Evolutionary conservation across 2,113 vertebrate species (phyloP).

Genomic region (Myrmophylax atrothorax): DNA sequence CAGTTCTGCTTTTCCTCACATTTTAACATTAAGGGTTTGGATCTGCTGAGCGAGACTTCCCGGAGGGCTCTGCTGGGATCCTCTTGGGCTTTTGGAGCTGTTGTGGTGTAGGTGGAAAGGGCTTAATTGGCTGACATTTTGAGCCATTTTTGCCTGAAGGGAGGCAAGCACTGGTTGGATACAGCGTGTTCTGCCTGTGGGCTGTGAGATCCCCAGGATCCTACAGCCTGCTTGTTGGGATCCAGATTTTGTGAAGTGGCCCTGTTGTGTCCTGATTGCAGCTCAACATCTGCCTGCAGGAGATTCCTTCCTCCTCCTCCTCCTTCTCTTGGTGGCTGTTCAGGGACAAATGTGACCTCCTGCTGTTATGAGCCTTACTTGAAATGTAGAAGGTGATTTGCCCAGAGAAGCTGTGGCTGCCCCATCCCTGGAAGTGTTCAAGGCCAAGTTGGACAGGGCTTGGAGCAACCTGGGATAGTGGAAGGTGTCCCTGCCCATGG

Average conservation of each 20-base stretch:
- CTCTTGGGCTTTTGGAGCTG: background rate
- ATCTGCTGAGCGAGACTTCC: slow-evolving; percentile 7
- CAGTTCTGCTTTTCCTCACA: background rate
- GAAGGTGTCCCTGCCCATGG: background rate
- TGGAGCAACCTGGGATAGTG: background rate
- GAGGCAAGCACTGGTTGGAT: background rate
- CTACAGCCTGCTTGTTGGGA: background rate
- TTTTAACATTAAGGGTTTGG: background rate
- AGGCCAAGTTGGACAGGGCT: background rate
- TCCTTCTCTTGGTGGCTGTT: background rate
- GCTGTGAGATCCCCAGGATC: background rate
- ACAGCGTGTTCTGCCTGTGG: slow-evolving; percentile 16
- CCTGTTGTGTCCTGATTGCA: background rate
- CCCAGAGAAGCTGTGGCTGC: background rate
- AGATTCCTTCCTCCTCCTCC: background rate
- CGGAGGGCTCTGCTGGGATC: background rate
- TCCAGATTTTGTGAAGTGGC: background rate
- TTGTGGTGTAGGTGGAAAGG: slow-evolving; percentile 7
- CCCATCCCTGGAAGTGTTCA: background rate
- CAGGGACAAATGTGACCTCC: background rate
- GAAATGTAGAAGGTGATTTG: background rate
- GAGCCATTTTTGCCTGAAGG: slow-evolving; percentile 3
- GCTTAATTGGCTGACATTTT: slow-evolving; percentile 53
- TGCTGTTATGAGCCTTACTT: background rate
- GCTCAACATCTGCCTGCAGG: background rate